Evolutionary conservation across 2,113 vertebrate genomes (phyloP), one percentile per base, ranked within the genome.

Genomic region (Tupaia tana): DNA sequence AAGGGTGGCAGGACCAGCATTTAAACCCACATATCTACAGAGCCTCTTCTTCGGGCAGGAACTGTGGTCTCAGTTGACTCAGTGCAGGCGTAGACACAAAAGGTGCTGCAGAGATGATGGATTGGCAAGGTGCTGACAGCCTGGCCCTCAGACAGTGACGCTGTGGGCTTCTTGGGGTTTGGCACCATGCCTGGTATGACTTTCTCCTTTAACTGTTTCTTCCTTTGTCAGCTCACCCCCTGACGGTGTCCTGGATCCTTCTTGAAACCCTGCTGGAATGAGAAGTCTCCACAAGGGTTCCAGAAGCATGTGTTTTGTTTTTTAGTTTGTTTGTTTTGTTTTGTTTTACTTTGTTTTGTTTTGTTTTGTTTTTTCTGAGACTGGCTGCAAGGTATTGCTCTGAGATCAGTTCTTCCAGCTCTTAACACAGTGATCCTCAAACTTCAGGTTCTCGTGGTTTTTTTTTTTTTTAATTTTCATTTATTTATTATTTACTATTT

Each of bases 401-500:
- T 96, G 96, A 95, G 86, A 70, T 92, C 90, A 92, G 64, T 89
- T 20, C 52, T 96, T 94, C 86, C 75, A 93, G 87, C 66, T 88
- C 75, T 59, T 43, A 83, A 52, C 63, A 74, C 54, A 63, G 18
- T 73, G 34, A 91, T 64, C 63, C 22, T 73, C 61, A 94, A 56
- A 34, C 75, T 79, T 67, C 22, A 71, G 29, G 22, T 16, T 94
- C 81, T 80, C 67, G 34, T 9, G 63, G 56, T 3, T 16, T 24
- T 56, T 86, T n/a, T n/a, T n/a, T n/a, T n/a, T n/a, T n/a, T n/a
- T n/a, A n/a, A n/a, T n/a, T n/a, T n/a, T n/a, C n/a, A n/a, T n/a
- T n/a, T n/a, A n/a, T n/a, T n/a, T n/a, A n/a, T n/a, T n/a, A n/a
- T n/a, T n/a, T n/a, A n/a, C n/a, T n/a, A n/a, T n/a, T n/a, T n/a